phyloP scores from a whole-genome alignment of 92 coral and sea anemone species.

The Metridium senile region DNA sequence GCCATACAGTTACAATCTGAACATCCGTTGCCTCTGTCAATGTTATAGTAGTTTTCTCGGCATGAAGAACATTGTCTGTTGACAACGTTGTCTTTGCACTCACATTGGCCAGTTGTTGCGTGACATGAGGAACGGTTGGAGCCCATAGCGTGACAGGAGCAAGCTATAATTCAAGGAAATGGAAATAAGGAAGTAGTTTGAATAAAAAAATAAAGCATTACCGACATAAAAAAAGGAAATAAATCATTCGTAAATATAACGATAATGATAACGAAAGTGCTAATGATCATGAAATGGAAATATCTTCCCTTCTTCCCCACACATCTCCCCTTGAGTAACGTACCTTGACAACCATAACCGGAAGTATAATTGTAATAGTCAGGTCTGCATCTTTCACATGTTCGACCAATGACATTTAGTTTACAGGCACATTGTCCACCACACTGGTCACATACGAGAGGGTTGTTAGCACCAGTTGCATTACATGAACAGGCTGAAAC shows the following conservation, averaged over 20 bases:
- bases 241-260: too few relatives aligned
- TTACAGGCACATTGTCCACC: constrained; percentile 94
- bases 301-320: too few relatives aligned
- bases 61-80: constrained; percentile 76
- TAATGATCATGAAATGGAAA: too few relatives aligned
- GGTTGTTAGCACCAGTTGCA: constrained; percentile 71
- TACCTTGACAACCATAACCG: constrained; percentile 84
- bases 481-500: constrained; percentile 83
- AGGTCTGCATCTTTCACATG: constrained; percentile 83
- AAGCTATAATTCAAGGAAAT: constrained; percentile 44
- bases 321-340: not conserved
- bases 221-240: too few relatives aligned
- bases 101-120: constrained; percentile 76
- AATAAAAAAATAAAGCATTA: too few relatives aligned
- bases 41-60: constrained; percentile 59
- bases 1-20: constrained; percentile 74
- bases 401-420: constrained; percentile 77
- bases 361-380: constrained; percentile 78
- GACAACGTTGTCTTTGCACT: constrained; percentile 66
- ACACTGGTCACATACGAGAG: constrained; percentile 54
- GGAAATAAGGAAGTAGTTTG: not conserved
- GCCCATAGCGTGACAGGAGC: constrained; percentile 74
- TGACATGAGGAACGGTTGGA: constrained; percentile 77
- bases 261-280: not conserved
- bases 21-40: constrained; percentile 82